Evolutionary conservation across 2,888 invertebrate genomes (phyloP).

Genomic region (Sisyra nigra): DNA sequence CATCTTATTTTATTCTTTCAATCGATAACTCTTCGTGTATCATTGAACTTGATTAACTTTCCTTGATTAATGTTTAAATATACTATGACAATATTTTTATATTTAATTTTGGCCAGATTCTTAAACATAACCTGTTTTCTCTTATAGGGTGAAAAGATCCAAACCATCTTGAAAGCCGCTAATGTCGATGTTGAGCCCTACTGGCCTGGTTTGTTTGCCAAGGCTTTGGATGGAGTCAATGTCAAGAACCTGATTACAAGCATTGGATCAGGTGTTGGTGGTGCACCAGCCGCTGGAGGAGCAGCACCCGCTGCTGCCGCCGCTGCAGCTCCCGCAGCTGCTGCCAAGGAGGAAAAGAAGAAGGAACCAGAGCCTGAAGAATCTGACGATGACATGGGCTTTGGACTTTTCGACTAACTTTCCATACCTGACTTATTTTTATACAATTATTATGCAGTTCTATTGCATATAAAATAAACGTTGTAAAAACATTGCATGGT

Average conservation of each 20-base stretch:
- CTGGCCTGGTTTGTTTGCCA: conserved; percentile 97
- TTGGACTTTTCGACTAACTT: conserved; percentile 33
- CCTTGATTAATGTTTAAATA: conserved; percentile 1
- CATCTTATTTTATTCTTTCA: neutral
- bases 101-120: conserved; percentile 2
- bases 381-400: conserved; percentile 88
- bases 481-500: neutral
- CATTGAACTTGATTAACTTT: neutral
- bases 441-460: conserved; percentile 1
- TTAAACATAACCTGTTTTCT: conserved; percentile 5
- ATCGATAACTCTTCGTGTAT: neutral
- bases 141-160: conserved; percentile 86
- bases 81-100: neutral
- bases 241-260: conserved; percentile 86
- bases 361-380: conserved; percentile 67
- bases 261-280: conserved; percentile 81
- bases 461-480: conserved; percentile 3
- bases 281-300: conserved; percentile 60
- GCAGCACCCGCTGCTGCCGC: conserved; percentile 50
- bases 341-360: conserved; percentile 58
- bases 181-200: conserved; percentile 94
- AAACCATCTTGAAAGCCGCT: conserved; percentile 92
- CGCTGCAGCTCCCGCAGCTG: conserved; percentile 39
- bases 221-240: conserved; percentile 88
- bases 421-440: neutral